phyloP scores from a whole-genome alignment of 2,113 vertebrate genomes.

The Oriolus oriolus region DNA sequence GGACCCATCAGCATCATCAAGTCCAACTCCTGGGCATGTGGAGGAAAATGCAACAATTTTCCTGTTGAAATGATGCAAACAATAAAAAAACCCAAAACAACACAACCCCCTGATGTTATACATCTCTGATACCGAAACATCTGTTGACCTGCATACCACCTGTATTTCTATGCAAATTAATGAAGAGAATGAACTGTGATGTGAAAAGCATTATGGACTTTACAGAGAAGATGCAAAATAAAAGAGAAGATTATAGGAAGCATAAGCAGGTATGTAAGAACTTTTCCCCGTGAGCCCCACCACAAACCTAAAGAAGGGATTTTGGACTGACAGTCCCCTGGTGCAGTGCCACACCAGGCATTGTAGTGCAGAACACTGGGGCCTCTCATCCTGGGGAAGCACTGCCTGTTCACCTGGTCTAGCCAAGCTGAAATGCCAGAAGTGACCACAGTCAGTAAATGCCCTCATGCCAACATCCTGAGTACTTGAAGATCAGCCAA shows the following conservation, averaged over 20 bases:
- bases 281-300: not conserved
- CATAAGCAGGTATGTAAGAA: not conserved
- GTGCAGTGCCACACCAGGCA: not conserved
- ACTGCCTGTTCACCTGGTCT: not conserved
- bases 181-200: not conserved
- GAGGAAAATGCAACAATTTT: not conserved
- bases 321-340: not conserved
- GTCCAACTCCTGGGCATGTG: not conserved
- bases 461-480: rapidly evolving
- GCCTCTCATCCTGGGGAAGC: not conserved
- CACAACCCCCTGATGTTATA: not conserved
- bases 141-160: not conserved
- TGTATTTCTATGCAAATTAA: not conserved
- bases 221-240: not conserved
- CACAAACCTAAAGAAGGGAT: not conserved
- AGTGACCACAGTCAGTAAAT: not conserved
- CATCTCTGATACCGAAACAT: not conserved
- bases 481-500: not conserved
- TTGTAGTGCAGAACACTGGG: rapidly evolving
- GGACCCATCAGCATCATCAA: not conserved
- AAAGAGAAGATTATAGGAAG: not conserved
- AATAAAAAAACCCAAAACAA: not conserved
- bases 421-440: not conserved
- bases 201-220: not conserved
- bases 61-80: not conserved